Evolutionary conservation across 2,888 invertebrate genomes (phyloP).

Genomic region (Rambutsinella grinnellia): DNA sequence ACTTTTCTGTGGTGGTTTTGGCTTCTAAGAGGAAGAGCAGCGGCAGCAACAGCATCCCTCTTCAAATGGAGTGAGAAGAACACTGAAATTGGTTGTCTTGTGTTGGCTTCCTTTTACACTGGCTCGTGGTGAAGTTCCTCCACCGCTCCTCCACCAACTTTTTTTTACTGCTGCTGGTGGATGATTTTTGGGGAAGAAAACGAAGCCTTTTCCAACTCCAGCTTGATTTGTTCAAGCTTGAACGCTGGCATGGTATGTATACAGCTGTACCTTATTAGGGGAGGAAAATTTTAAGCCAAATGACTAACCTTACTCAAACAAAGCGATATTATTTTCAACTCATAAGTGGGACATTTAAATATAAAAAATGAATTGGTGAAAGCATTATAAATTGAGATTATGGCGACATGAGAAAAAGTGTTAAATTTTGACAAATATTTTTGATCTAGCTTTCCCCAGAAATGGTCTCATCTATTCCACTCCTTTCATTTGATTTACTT

Average conservation of each 20-base stretch:
- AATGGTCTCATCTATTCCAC: background rate
- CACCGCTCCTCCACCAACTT: constrained; percentile 10
- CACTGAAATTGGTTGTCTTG: constrained; percentile 22
- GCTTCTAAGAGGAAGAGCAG: background rate
- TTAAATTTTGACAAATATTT: background rate
- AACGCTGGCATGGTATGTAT: background rate
- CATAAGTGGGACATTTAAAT: background rate
- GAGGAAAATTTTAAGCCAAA: background rate
- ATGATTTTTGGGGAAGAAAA: background rate
- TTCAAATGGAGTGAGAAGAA: constrained; percentile 12
- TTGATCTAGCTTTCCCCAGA: background rate
- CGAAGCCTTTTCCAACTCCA: background rate
- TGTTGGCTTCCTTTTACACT: constrained; percentile 30
- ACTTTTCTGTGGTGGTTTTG: too few species aligned
- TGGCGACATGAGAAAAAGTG: background rate
- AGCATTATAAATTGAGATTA: background rate
- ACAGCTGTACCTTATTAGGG: background rate
- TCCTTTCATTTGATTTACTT: background rate
- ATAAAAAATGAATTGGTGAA: background rate
- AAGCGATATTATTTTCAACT: background rate
- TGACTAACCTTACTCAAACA: background rate
- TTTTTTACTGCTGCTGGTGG: background rate
- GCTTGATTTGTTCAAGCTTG: background rate
- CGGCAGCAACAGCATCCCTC: constrained; percentile 37
- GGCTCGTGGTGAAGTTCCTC: background rate